A percentile compares a stretch with the other conserved stretches of the same genome.
These are phyloP conservation scores for Stomorhina lunata DNA, from an alignment of 2,888 invertebrate species.

Conservation along the genomic window DNA sequence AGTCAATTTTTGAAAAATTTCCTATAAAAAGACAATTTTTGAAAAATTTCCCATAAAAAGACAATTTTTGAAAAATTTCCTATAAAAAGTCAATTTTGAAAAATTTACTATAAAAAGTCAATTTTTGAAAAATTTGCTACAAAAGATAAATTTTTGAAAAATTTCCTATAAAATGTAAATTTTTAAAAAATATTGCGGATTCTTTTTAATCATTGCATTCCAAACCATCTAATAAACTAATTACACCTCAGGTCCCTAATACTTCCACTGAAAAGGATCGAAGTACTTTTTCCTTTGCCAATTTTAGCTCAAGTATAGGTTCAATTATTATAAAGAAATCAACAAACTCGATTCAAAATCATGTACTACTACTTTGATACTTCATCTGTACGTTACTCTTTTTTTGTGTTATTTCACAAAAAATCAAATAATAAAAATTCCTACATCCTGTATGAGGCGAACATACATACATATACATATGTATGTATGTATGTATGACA, in stretches of 20 bases:
- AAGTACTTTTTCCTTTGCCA: background rate
- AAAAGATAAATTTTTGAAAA: too few relatives aligned
- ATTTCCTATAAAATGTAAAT: too few relatives aligned
- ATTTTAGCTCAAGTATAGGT: constrained; percentile 51
- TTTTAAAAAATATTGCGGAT: background rate
- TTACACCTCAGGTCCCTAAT: background rate
- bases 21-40: too few relatives aligned
- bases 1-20: too few relatives aligned
- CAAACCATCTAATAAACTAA: background rate
- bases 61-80: too few relatives aligned
- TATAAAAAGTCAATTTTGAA: too few relatives aligned
- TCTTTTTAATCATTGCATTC: background rate
- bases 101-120: too few relatives aligned
- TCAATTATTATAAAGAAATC: constrained; percentile 58
- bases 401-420: constrained; percentile 22
- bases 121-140: too few relatives aligned
- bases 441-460: constrained; percentile 59
- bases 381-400: constrained; percentile 35
- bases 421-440: constrained; percentile 48
- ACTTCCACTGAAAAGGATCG: background rate
- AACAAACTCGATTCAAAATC: constrained; percentile 43
- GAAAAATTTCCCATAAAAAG: too few relatives aligned
- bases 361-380: constrained; percentile 13
- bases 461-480: too few relatives aligned
- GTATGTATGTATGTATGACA: too few relatives aligned